These are phyloP conservation scores for Clusia tigrina DNA, from an alignment of 2,888 invertebrate genomes.

Conservation along the genomic window DNA sequence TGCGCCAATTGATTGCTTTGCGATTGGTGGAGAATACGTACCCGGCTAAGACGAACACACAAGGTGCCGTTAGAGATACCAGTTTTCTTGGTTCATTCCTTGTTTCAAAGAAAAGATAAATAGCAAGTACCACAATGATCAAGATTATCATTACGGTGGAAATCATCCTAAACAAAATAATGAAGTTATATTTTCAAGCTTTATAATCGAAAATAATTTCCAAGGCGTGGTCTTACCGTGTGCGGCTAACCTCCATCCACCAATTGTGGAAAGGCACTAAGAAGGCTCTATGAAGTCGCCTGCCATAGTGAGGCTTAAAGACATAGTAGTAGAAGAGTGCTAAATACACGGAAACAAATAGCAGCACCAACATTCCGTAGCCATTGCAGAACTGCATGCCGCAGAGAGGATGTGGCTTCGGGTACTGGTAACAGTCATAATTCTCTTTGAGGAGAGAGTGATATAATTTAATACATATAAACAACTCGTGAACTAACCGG, in stretches of 20 bases:
- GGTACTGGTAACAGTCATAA: neutral
- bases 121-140: slow-evolving; percentile 66
- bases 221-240: slow-evolving; percentile 38
- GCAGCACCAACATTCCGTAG: slow-evolving; percentile 75
- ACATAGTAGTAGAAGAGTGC: slow-evolving; percentile 72
- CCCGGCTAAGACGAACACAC: slow-evolving; percentile 71
- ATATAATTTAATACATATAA: no score
- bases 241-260: slow-evolving; percentile 54
- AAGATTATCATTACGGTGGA: slow-evolving; percentile 63
- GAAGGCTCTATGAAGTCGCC: slow-evolving; percentile 37
- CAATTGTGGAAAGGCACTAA: slow-evolving; percentile 44
- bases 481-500: slow-evolving; percentile 50
- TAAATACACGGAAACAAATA: slow-evolving; percentile 70
- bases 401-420: slow-evolving; percentile 40
- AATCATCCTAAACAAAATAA: slow-evolving; percentile 47
- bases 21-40: slow-evolving; percentile 72
- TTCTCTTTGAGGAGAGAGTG: neutral
- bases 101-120: slow-evolving; percentile 75
- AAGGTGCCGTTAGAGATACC: slow-evolving; percentile 74
- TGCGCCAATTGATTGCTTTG: slow-evolving; percentile 76
- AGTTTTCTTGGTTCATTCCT: slow-evolving; percentile 69
- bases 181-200: neutral
- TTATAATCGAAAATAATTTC: neutral
- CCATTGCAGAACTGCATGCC: slow-evolving; percentile 69
- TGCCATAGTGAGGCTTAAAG: slow-evolving; percentile 68